Evolutionary conservation across 2,113 vertebrate genomes (phyloP), one percentile per base, ranked within the genome.

Genomic region (Macaca mulatta): DNA sequence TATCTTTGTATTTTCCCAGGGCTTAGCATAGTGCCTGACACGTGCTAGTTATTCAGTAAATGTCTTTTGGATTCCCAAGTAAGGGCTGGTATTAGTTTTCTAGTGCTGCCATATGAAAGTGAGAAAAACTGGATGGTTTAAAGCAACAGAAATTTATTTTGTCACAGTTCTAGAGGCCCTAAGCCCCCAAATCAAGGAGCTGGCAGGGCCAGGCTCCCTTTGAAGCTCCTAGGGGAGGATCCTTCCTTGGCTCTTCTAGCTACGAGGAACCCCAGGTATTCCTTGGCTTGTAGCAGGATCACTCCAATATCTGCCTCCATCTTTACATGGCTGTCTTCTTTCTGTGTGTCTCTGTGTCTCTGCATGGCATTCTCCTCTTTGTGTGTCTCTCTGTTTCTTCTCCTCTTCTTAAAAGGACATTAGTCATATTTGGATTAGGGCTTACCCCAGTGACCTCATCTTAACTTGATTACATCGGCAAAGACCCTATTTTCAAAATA

Each of bases 391-490:
- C 61, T 79, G 30, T 89, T 27, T 50, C 17, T 91, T 43, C 59
- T 74, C 38, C 13, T 85, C 32, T 57, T 85, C 48, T 75, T 77
- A 40, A 61, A 89, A 95, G 38, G 50, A 91, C 9, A 75, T 6
- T 8, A 77, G 48, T 18, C 1, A 23, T 70, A 70, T 64, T 75
- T 89, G 70, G 12, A 84, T 92, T 64, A 86, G 48, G 25, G n/a
- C n/a, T 45, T 35, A 90, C 48, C 25, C 35, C 43, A 59, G 22
- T 70, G 30, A 89, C 20, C 14, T 91, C 55, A 91, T 79, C 5
- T 91, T 79, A 88, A 93, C 7, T 79, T 91, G n/a, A 96, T 95
- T 69, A 40, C 4, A 85, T 75, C 70, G 74, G 79, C 12, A 83
- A 83, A 88, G 25, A 90, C 30, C 17, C 12, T 27, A 84, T 78